Base-by-base conservation (phyloP, 2,797 vertebrate species). In the Xenentodon cancila region DNA sequence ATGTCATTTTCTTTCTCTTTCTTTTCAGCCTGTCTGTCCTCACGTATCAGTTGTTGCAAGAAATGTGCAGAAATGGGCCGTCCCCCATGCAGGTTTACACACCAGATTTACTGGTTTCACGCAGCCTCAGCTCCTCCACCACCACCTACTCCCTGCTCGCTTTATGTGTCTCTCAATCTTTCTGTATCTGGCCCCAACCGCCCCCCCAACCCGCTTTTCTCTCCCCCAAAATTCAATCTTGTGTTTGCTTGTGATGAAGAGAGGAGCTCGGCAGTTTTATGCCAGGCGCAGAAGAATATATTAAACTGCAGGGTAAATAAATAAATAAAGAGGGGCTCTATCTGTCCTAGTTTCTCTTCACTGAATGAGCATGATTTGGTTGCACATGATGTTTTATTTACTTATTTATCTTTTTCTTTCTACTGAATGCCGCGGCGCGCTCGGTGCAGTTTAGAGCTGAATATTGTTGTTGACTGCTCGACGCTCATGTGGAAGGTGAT, bases 171-270 rank as follows among this genome's bases (percentile, higher is more conserved):
- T 49, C 71, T 75, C 75, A 68, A 70, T 88, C 77, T 75, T 64
- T 83, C 80, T 59, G 59, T 77, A 75, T 79, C 54, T 76, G 71
- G 75, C 60, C 76, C 64, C 42, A 27, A 6, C 25, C n/a, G 20
- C 3, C n/a, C 74, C 43, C 8, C 18, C 13, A 61, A 37, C 56
- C 48, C 54, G 57, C 25, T 78, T 66, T 47, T 77, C 68, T 79
- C 71, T 47, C 66, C 73, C 80, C 81, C 71, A 82, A 87, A 89
- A 89, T 88, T 86, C 87, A 91, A 88, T 91, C 89, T 89, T 78
- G 82, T 84, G 79, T 85, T 88, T 80, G 65, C 79, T 40, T 30
- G 80, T 80, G 88, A 90, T 81, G 82, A 80, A 88, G 77, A 21
- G 60, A 80, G 84, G 66, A 79, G 81, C 77, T 73, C 37, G 43